These are phyloP conservation scores for Bombus superbus DNA, from an alignment of 1,140 invertebrate species.

Conservation along the genomic window DNA sequence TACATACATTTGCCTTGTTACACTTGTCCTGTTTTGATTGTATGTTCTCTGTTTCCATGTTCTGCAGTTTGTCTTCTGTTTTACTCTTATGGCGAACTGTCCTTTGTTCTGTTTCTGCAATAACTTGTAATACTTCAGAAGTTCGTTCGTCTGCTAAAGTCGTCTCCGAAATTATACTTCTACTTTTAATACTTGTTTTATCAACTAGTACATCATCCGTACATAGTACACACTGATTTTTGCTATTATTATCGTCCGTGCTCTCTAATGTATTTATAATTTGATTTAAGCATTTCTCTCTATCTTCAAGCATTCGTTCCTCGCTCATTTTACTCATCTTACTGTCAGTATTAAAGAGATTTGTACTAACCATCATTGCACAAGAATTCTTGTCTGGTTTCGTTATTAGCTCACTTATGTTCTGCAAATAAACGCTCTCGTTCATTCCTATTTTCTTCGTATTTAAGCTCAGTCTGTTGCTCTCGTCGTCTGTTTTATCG, in stretches of 20 bases:
- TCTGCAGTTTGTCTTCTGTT: not conserved
- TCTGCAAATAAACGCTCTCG: constrained; percentile 18
- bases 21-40: not conserved
- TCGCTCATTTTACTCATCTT: constrained; percentile 33
- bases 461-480: constrained; percentile 56
- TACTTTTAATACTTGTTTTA: constrained; percentile 19
- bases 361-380: constrained; percentile 14
- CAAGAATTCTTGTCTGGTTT: constrained; percentile 6
- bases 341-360: constrained; percentile 24
- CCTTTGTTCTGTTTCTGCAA: not conserved
- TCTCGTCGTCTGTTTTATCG: constrained; percentile 60
- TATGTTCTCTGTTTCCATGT: not conserved
- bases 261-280: constrained; percentile 1
- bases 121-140: not conserved
- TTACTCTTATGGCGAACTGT: too few species aligned
- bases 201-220: not conserved
- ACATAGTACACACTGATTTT: not conserved
- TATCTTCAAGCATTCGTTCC: not conserved
- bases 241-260: not conserved
- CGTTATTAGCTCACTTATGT: constrained; percentile 16
- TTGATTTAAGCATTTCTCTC: constrained; percentile 18
- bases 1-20: not conserved
- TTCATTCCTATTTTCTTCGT: constrained; percentile 12
- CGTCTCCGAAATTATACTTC: not conserved
- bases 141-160: not conserved